Evolutionary conservation across 30 jellyfish, hydroid and myxozoan species (phyloP).

Genomic region (Hydractinia symbiolongicarpus): DNA sequence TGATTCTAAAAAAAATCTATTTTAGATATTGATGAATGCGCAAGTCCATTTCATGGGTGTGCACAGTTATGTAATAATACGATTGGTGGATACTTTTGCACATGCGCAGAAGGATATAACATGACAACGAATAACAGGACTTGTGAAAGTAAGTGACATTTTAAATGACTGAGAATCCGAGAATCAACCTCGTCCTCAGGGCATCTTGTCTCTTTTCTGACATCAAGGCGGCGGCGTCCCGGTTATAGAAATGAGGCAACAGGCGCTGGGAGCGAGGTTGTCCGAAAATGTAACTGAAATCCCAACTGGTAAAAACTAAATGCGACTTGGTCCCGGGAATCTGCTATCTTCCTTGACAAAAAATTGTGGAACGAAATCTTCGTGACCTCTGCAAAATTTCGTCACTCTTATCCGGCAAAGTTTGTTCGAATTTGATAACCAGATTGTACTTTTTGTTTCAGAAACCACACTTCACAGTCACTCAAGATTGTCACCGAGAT

Average conservation of each 20-base stretch:
- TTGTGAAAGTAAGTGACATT: constrained; percentile 60
- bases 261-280: too few relatives aligned
- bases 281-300: background rate
- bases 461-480: constrained; percentile 5
- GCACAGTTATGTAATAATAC: constrained; percentile 27
- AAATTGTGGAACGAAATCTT: background rate
- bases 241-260: too few relatives aligned
- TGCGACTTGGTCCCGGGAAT: background rate
- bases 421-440: background rate
- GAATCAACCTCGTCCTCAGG: too few relatives aligned
- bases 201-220: too few relatives aligned
- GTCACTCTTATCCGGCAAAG: background rate
- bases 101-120: constrained; percentile 32
- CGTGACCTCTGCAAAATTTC: background rate
- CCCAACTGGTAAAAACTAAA: background rate
- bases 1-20: background rate
- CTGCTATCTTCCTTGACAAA: too few relatives aligned
- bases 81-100: constrained; percentile 33
- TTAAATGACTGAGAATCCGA: background rate
- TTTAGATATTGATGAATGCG: constrained; percentile 38
- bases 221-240: too few relatives aligned
- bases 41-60: constrained; percentile 14
- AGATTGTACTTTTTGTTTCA: background rate
- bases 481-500: background rate
- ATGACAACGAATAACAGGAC: constrained; percentile 43